phyloP scores from a whole-genome alignment of 2,888 invertebrate genomes.

The Beris morrisii region DNA sequence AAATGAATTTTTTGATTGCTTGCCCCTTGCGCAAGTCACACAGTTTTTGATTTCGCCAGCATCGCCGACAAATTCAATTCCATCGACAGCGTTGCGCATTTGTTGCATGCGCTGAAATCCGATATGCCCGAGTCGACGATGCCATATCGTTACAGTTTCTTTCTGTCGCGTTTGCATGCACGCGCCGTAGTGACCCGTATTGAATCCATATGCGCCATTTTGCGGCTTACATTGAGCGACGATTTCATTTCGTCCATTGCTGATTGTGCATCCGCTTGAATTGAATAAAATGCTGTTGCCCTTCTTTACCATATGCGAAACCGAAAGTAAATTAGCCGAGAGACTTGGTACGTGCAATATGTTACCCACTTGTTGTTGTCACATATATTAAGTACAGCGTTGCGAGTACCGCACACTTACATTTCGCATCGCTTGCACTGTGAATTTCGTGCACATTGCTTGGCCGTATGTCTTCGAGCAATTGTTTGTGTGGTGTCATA shows the following conservation, averaged over 20 bases:
- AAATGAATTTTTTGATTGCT: conserved; percentile 39
- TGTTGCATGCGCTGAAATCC: not conserved
- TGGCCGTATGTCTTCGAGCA: too few relatives aligned
- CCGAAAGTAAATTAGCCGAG: conserved; percentile 39
- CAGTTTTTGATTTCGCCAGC: not conserved
- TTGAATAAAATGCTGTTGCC: not conserved
- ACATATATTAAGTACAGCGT: too few relatives aligned
- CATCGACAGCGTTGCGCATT: not conserved
- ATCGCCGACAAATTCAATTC: not conserved
- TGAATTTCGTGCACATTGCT: too few relatives aligned
- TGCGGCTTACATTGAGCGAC: too few relatives aligned
- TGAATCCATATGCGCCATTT: not conserved
- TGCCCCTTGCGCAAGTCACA: conserved; percentile 39
- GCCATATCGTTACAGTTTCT: conserved; percentile 29
- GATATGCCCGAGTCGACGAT: conserved; percentile 16
- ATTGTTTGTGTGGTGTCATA: too few relatives aligned
- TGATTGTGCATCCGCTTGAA: too few relatives aligned
- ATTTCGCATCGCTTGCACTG: too few relatives aligned
- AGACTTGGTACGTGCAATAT: conserved; percentile 34
- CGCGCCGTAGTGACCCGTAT: not conserved
- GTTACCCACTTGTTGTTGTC: too few relatives aligned
- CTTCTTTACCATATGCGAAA: conserved; percentile 33
- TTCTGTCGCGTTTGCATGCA: not conserved
- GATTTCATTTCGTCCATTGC: too few relatives aligned
- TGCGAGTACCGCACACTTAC: too few relatives aligned